A percentile compares a stretch with the other conserved stretches of the same genome.
phyloP scores from a whole-genome alignment of 1,140 invertebrate species.

The Bombus pyrosoma region DNA sequence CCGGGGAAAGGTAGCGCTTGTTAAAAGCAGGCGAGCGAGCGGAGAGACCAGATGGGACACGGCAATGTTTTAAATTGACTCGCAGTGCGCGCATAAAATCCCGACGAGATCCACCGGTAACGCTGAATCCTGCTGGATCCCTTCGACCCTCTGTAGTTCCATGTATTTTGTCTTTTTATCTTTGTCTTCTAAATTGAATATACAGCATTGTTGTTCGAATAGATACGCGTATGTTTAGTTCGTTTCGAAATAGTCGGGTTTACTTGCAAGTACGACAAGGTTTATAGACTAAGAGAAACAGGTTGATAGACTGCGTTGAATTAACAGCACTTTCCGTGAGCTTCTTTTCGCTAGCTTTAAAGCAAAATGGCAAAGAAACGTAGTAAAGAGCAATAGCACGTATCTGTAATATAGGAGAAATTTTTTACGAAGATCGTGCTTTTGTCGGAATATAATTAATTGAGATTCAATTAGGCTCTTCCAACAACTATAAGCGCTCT shows the following conservation, averaged over 20 bases:
- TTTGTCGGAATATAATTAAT: too few relatives aligned
- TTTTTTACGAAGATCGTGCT: too few relatives aligned
- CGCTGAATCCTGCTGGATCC: not conserved
- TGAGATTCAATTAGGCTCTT: too few relatives aligned
- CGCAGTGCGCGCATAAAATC: constrained; percentile 26
- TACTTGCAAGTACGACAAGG: not conserved
- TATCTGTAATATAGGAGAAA: too few relatives aligned
- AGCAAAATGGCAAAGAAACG: too few relatives aligned
- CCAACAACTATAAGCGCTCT: too few relatives aligned
- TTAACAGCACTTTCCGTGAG: too few relatives aligned
- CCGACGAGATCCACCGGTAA: constrained; percentile 27
- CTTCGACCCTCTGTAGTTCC: not conserved
- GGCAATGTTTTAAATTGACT: constrained; percentile 46
- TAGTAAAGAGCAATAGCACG: too few relatives aligned
- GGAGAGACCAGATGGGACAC: constrained; percentile 11
- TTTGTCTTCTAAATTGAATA: not conserved
- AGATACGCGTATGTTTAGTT: not conserved
- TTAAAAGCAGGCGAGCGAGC: constrained; percentile 39
- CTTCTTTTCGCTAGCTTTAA: too few relatives aligned
- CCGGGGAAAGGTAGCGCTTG: constrained; percentile 35
- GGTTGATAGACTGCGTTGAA: too few relatives aligned
- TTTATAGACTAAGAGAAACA: not conserved
- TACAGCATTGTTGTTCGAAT: not conserved
- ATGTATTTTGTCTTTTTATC: not conserved
- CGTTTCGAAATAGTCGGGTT: not conserved